phyloP scores from a whole-genome alignment of 2,888 invertebrate genomes.

The Agrotis puta region DNA sequence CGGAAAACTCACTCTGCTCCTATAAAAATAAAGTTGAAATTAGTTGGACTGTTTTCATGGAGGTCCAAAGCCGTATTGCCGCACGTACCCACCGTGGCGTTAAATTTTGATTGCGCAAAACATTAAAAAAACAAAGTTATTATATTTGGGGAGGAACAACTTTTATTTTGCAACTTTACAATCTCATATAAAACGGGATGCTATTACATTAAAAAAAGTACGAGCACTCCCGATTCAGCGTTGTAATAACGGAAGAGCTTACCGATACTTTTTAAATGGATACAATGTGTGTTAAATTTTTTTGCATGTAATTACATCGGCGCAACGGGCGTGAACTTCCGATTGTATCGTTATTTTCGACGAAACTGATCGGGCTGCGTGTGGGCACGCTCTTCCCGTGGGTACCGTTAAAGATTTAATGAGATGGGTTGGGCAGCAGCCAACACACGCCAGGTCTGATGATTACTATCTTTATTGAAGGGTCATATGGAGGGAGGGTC shows the following conservation, averaged over 20 bases:
- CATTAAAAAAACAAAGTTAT: slow-evolving; percentile 66
- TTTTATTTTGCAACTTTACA: slow-evolving; percentile 67
- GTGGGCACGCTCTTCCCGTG: slow-evolving; percentile 11
- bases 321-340: neutral
- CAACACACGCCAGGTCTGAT: slow-evolving; percentile 9
- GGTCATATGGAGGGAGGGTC: neutral
- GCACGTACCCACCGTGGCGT: slow-evolving; percentile 66
- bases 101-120: slow-evolving; percentile 69
- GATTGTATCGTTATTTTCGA: slow-evolving; percentile 29
- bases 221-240: slow-evolving; percentile 32
- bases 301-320: slow-evolving; percentile 29
- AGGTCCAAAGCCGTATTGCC: slow-evolving; percentile 56
- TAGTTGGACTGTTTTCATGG: slow-evolving; percentile 34
- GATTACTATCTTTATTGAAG: slow-evolving; percentile 27
- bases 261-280: slow-evolving; percentile 19
- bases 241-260: slow-evolving; percentile 29
- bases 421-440: slow-evolving; percentile 32
- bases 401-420: slow-evolving; percentile 35
- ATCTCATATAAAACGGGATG: slow-evolving; percentile 63
- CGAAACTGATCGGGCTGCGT: slow-evolving; percentile 19
- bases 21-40: slow-evolving; percentile 54
- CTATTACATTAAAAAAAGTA: slow-evolving; percentile 64
- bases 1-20: slow-evolving; percentile 37
- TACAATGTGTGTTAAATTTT: slow-evolving; percentile 18
- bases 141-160: slow-evolving; percentile 63